Base-by-base conservation (phyloP, 2,797 vertebrate genomes). In the Cyprinodon diabolis region DNA sequence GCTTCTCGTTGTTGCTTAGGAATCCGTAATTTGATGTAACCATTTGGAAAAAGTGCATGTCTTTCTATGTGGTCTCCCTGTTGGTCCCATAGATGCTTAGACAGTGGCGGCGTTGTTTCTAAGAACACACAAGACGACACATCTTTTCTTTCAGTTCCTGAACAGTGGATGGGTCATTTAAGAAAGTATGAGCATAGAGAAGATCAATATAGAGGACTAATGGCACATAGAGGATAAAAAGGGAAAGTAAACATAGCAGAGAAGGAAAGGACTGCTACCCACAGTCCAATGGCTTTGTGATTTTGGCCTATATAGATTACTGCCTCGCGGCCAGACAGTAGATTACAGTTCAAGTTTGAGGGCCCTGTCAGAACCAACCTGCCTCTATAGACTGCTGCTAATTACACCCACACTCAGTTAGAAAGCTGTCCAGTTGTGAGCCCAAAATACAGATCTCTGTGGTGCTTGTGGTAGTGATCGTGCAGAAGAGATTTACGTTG, bases 391-490 rank as follows among this genome's bases (percentile, higher is more conserved):
- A 81, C 86, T 83, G 81, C 82, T 88, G 84, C 87, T 94, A 93
- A 94, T 92, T 94, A 92, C 91, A 92, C 89, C 86, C 89, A 84
- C 86, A 89, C 87, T 86, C 88, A 89, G 86, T 79, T 76, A 83
- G 76, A 91, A 78, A 1, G 75, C 89, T 81, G 86, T 91, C 87
- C 90, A 86, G 87, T 72, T 62, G 77, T 89, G 63, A 35, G 85
- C 88, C 84, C 86, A 88, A 92, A 93, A 92, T 93, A 92, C 80
- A 91, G 86, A 90, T 72, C 88, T 90, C 82, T 91, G 90, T 89
- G 90, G 91, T 68, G 78, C 78, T 78, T 91, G 91, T 78, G 91
- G 92, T 85, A 78, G 90, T 81, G 88, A 92, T 92, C 88, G 83
- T 91, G 87, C 87, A 89, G 86, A 93, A 87, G 90, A 86, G 84